Evolutionary conservation across 2,113 vertebrate species (phyloP).

Genomic region (Barnardius zonarius): DNA sequence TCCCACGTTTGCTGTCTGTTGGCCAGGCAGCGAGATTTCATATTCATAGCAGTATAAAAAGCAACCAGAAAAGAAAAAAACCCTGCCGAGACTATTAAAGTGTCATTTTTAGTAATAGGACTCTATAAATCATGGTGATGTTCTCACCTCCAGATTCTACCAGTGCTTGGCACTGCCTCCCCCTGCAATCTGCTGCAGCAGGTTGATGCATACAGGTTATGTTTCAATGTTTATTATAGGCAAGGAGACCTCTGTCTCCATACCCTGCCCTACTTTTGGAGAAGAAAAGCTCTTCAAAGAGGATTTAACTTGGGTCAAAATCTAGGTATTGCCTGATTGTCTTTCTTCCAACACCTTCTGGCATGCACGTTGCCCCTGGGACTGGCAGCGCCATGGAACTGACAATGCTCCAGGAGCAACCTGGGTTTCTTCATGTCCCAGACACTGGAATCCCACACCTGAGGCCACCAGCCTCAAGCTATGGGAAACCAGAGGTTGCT

Average conservation of each 20-base stretch:
- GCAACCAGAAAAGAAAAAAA: neutral
- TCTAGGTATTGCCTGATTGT: rapidly evolving
- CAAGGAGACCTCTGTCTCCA: rapidly evolving
- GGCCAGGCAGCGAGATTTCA: neutral
- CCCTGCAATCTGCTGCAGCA: neutral
- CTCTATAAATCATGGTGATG: constrained; percentile 21
- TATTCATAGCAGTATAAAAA: constrained; percentile 15
- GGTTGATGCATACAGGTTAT: neutral
- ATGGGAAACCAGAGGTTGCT: neutral
- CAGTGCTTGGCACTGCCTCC: neutral
- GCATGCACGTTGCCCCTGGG: neutral
- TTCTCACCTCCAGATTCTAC: neutral
- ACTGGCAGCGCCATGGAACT: rapidly evolving
- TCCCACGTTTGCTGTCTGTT: neutral
- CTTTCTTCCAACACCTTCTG: too few species aligned
- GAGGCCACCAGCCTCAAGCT: neutral
- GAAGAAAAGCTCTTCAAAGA: neutral
- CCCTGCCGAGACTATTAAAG: constrained; percentile 10
- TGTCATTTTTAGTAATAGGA: neutral
- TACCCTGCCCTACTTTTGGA: neutral
- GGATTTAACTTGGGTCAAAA: neutral
- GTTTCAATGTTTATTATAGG: neutral
- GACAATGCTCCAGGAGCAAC: neutral
- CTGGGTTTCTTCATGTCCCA: neutral
- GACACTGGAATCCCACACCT: neutral